phyloP scores from a whole-genome alignment of 2,113 vertebrate species.

The Callionymus lyra region DNA sequence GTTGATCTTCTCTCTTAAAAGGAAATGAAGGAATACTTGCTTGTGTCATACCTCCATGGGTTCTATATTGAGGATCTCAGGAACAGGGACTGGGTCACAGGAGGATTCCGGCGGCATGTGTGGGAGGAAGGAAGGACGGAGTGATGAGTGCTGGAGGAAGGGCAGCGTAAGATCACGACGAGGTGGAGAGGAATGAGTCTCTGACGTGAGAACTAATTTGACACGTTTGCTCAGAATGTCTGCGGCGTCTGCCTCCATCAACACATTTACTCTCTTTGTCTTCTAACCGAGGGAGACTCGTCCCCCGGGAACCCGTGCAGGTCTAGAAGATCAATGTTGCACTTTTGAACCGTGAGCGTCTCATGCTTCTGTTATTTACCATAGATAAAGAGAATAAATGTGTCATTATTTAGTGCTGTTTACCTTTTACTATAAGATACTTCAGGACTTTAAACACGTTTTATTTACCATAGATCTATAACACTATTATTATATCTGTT shows the following conservation, averaged over 20 bases:
- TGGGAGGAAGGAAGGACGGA: constrained; percentile 32
- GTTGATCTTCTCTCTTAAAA: too few species aligned
- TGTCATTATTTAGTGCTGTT: too few species aligned
- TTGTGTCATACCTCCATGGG: too few species aligned
- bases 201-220: constrained; percentile 67
- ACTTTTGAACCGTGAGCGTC: too few species aligned
- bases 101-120: constrained; percentile 26
- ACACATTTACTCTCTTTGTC: constrained; percentile 57
- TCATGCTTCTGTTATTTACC: too few species aligned
- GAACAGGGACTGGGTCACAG: constrained; percentile 28
- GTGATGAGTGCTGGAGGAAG: constrained; percentile 32
- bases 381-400: too few species aligned
- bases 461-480: too few species aligned
- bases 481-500: too few species aligned
- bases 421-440: too few species aligned
- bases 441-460: too few species aligned
- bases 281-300: constrained; percentile 57
- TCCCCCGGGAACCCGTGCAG: constrained; percentile 11
- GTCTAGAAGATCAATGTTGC: too few species aligned
- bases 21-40: too few species aligned
- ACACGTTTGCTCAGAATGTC: constrained; percentile 67
- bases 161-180: constrained; percentile 37
- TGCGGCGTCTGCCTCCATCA: constrained; percentile 70
- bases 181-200: constrained; percentile 52
- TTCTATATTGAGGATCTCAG: constrained; percentile 3